A percentile compares a stretch with the other conserved stretches of the same genome.
Evolutionary conservation across 2,888 invertebrate genomes (phyloP).

Genomic region (Erebia palarica): DNA sequence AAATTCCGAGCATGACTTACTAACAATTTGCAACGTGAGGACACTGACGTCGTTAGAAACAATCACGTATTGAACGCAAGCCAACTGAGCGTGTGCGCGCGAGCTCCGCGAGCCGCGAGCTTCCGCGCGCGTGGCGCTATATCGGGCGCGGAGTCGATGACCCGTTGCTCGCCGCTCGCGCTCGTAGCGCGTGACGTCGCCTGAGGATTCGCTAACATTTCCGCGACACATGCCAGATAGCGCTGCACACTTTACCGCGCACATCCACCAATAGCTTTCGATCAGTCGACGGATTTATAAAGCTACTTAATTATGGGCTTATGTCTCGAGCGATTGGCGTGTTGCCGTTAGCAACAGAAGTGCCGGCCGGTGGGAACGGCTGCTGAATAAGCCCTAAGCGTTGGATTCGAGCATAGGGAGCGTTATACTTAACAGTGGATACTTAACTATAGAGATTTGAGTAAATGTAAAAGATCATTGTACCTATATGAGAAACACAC

Average conservation of each 20-base stretch:
- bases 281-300: neutral
- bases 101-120: slow-evolving; percentile 12
- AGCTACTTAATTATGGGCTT: neutral
- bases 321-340: too few species aligned
- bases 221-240: slow-evolving; percentile 6
- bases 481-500: too few species aligned
- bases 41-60: too few species aligned
- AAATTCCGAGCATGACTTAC: too few species aligned
- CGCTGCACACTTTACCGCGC: neutral
- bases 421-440: too few species aligned
- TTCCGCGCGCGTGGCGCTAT: slow-evolving; percentile 40
- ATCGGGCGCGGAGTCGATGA: slow-evolving; percentile 50
- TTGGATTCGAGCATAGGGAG: too few species aligned
- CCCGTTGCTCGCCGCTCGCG: slow-evolving; percentile 43
- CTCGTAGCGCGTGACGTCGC: slow-evolving; percentile 35
- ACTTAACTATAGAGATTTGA: too few species aligned
- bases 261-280: neutral
- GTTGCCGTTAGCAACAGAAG: neutral
- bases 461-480: too few species aligned
- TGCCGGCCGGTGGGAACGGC: neutral
- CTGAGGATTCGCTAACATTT: slow-evolving; percentile 28
- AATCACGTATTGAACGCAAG: neutral
- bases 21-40: too few species aligned
- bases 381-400: too few species aligned
- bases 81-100: neutral